Base-by-base conservation (phyloP, 2,888 invertebrate species). In the Caprella mutica region DNA sequence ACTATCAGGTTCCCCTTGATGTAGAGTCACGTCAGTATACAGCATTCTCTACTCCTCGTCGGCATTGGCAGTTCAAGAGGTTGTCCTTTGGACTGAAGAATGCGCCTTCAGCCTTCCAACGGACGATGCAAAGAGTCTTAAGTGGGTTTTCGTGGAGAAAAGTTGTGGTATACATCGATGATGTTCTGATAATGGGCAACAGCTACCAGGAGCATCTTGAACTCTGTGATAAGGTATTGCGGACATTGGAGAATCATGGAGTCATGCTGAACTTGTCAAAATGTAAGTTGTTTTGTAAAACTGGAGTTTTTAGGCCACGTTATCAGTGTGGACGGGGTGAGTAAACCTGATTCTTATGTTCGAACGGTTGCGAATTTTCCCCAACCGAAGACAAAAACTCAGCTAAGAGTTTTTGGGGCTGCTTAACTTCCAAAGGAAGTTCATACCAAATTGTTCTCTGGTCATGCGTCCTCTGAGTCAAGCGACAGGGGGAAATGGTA, bases 101-200 rank as follows among this genome's bases (percentile, higher is more conserved):
- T 29, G 30, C 19, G 19, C 48, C 48, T 5, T 27, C 9, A 14
- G 29, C 30, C 8, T 48, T 48, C 24, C 29, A 30, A 30, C 4
- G 48, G 1, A 9, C 33, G 4, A 48, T 48, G 1, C 33, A 27
- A 8, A 9, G 29, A 30, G 48, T 48, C 2, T 17, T 48, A 9
- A 30, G 29, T 9, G 48, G 29, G 3, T 8, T 48, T 21, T 30
- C 48, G 1, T 48, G 48, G 48, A 48, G 29, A 5, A 24, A 30
- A 30, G 48, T 30, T n/a, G 30, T 48, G 4, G 21, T 27, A 9
- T 48, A 48, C n/a, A 29, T 48, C 12, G 48, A 48, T n/a, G 48
- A 29, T 44, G 44, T 26, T 6, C 29, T 48, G 9, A 30, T 48
- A 5, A 48, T 21, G 14, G 48, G 48, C 2, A n/a, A 29, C 29